phyloP scores from a whole-genome alignment of 2,888 invertebrate genomes.

The Lottia scabra region DNA sequence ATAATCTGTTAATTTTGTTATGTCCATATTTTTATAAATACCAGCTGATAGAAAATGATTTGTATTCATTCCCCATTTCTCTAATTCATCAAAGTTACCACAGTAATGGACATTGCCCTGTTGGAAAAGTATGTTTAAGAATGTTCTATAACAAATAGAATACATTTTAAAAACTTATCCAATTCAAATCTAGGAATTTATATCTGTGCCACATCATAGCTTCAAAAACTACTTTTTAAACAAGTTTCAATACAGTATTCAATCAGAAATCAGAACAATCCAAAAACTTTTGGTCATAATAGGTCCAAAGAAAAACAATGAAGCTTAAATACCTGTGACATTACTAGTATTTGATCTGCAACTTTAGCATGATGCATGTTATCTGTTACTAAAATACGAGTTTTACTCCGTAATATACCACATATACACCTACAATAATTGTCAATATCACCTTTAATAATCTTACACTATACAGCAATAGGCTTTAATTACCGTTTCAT shows the following conservation, averaged over 20 bases:
- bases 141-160: too few relatives aligned
- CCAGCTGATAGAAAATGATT: slow-evolving; percentile 34
- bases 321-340: slow-evolving; percentile 42
- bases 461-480: too few relatives aligned
- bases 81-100: slow-evolving; percentile 40
- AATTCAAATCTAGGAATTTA: too few relatives aligned
- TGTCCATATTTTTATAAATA: slow-evolving; percentile 33
- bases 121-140: background rate
- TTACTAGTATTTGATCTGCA: slow-evolving; percentile 40
- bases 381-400: slow-evolving; percentile 44
- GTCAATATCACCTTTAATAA: background rate
- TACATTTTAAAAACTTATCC: too few relatives aligned
- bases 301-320: too few relatives aligned
- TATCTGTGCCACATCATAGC: too few relatives aligned
- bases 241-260: too few relatives aligned
- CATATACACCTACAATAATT: slow-evolving; percentile 42
- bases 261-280: too few relatives aligned
- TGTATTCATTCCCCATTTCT: slow-evolving; percentile 38
- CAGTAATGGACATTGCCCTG: slow-evolving; percentile 38
- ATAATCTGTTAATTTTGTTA: slow-evolving; percentile 24
- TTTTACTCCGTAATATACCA: slow-evolving; percentile 42
- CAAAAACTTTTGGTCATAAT: too few relatives aligned
- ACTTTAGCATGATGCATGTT: slow-evolving; percentile 40
- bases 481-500: too few relatives aligned
- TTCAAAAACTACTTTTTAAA: too few relatives aligned